phyloP scores from a whole-genome alignment of 2,888 invertebrate species.

The Ornithoptera priamus region DNA sequence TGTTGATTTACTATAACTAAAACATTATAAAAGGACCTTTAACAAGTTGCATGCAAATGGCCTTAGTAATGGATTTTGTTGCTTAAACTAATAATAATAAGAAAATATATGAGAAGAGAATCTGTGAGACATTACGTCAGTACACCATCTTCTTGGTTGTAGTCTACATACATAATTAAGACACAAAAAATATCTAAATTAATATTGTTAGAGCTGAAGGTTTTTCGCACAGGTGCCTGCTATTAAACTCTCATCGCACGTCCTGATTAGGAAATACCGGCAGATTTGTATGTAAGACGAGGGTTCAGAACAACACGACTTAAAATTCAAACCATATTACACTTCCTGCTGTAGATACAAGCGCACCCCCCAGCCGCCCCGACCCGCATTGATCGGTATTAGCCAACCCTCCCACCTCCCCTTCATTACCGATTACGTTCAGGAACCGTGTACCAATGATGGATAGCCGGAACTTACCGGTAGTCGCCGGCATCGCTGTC shows the following conservation, averaged over 20 bases:
- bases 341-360: conserved; percentile 35
- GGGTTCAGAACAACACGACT: conserved; percentile 30
- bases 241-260: conserved; percentile 24
- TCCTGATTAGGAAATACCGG: conserved; percentile 23
- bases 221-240: conserved; percentile 7
- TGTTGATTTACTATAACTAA: too few species aligned
- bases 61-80: too few species aligned
- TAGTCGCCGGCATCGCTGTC: conserved; percentile 30
- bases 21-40: too few species aligned
- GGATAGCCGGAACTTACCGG: conserved; percentile 60
- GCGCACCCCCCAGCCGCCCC: conserved; percentile 36
- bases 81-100: too few species aligned
- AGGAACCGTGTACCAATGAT: conserved; percentile 60
- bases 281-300: conserved; percentile 29
- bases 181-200: not conserved
- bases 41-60: too few species aligned
- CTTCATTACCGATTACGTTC: conserved; percentile 53
- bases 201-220: not conserved
- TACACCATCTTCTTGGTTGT: too few species aligned
- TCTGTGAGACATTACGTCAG: too few species aligned
- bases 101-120: too few species aligned
- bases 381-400: conserved; percentile 40
- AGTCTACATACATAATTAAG: not conserved
- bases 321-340: conserved; percentile 36
- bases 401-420: conserved; percentile 27